Evolutionary conservation across 1,140 invertebrate species (phyloP).

Genomic region (Formica selysi): DNA sequence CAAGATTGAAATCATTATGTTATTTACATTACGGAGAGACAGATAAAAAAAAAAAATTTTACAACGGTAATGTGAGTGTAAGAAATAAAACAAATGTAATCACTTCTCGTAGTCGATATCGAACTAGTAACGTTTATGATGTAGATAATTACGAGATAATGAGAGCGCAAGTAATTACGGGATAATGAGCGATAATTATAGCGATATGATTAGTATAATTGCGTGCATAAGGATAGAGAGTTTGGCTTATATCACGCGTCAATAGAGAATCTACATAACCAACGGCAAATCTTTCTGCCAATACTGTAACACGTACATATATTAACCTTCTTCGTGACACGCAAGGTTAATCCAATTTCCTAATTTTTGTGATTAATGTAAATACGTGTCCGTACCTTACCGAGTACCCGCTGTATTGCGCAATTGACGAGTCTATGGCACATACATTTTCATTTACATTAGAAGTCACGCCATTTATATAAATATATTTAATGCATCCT

Average conservation of each 20-base stretch:
- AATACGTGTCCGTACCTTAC: slow-evolving; percentile 26
- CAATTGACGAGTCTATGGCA: background rate
- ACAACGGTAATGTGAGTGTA: background rate
- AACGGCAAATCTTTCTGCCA: background rate
- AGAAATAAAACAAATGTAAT: background rate
- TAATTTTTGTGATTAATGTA: slow-evolving; percentile 78
- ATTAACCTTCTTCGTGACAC: slow-evolving; percentile 32
- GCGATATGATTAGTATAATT: background rate
- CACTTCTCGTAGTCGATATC: background rate
- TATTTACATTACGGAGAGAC: background rate
- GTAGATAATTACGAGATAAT: slow-evolving; percentile 15
- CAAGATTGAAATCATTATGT: background rate
- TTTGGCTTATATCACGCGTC: background rate
- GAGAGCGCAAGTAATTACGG: slow-evolving; percentile 1
- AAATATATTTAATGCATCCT: background rate
- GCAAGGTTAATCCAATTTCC: slow-evolving; percentile 79
- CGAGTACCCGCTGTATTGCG: background rate
- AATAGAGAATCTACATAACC: slow-evolving; percentile 12
- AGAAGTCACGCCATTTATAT: background rate
- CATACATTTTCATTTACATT: slow-evolving; percentile 18
- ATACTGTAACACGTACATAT: background rate
- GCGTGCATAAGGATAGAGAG: slow-evolving; percentile 8
- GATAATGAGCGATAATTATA: slow-evolving; percentile 7
- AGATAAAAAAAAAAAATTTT: background rate
- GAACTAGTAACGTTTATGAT: background rate